Evolutionary conservation across 2,113 vertebrate species (phyloP).

Genomic region (Galeopterus variegatus): DNA sequence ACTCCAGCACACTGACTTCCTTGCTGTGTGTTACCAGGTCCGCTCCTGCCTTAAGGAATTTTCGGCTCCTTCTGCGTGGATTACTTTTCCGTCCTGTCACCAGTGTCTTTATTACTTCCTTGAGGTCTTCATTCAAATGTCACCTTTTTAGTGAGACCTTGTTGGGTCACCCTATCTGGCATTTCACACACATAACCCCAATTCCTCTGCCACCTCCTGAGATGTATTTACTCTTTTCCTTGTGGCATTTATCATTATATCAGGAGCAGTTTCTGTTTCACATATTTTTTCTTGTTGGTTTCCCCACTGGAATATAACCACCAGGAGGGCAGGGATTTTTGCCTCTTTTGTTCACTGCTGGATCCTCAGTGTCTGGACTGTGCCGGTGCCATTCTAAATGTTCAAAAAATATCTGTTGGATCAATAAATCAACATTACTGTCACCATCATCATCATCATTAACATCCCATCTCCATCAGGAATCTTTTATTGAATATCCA

Average conservation of each 20-base stretch:
- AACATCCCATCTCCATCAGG: background rate
- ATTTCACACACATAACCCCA: background rate
- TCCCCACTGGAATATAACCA: background rate
- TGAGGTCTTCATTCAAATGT: background rate
- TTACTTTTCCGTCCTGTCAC: background rate
- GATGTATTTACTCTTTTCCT: background rate
- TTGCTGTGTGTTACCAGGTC: background rate
- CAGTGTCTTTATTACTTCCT: background rate
- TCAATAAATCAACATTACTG: background rate
- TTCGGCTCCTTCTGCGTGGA: background rate
- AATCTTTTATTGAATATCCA: background rate
- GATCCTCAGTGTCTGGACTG: no score
- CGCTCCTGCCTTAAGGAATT: background rate
- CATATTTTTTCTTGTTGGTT: background rate
- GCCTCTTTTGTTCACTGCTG: no score
- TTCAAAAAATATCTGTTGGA: no score
- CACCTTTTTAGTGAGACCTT: background rate
- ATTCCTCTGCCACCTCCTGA: background rate
- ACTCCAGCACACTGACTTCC: background rate
- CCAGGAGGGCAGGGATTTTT: background rate
- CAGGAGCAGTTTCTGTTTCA: background rate
- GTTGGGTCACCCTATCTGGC: background rate
- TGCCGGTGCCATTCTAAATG: no score
- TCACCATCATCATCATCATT: background rate
- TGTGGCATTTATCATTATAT: background rate